phyloP scores from a whole-genome alignment of 2,797 vertebrate genomes.

The Syngnathus acus region DNA sequence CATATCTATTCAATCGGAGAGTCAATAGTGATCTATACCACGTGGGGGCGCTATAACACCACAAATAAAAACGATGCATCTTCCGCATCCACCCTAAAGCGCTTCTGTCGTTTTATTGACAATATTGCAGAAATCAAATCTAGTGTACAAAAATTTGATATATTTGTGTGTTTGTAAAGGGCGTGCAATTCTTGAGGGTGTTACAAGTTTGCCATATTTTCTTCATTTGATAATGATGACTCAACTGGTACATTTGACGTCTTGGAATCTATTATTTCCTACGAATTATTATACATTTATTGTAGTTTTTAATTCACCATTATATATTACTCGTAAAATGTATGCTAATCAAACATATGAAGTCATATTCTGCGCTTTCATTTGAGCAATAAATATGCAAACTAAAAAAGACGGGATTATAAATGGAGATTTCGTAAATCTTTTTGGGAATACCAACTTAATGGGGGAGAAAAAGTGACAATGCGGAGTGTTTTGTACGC shows the following conservation, averaged over 20 bases:
- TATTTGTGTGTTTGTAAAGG: neutral
- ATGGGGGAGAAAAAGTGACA: neutral
- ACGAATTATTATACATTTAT: too few species aligned
- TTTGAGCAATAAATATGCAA: neutral
- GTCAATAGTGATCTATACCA: neutral
- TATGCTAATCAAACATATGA: too few species aligned
- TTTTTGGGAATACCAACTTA: neutral
- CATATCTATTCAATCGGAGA: neutral
- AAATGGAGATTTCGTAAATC: neutral
- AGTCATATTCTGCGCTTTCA: neutral
- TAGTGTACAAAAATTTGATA: neutral
- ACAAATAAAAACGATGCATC: neutral
- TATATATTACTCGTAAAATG: too few species aligned
- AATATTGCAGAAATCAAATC: neutral
- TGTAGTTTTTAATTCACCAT: too few species aligned
- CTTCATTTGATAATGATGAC: neutral
- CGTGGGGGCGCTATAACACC: conserved; percentile 33
- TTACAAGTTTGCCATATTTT: neutral
- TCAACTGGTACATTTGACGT: neutral
- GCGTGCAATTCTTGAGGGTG: too few species aligned
- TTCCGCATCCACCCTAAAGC: neutral
- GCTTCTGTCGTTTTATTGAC: neutral
- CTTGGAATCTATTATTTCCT: too few species aligned
- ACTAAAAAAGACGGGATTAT: too few species aligned
- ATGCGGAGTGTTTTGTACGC: conserved; percentile 61